Evolutionary conservation across 2,113 vertebrate genomes (phyloP), one percentile per base, ranked within the genome.

Genomic region (Tyto alba): DNA sequence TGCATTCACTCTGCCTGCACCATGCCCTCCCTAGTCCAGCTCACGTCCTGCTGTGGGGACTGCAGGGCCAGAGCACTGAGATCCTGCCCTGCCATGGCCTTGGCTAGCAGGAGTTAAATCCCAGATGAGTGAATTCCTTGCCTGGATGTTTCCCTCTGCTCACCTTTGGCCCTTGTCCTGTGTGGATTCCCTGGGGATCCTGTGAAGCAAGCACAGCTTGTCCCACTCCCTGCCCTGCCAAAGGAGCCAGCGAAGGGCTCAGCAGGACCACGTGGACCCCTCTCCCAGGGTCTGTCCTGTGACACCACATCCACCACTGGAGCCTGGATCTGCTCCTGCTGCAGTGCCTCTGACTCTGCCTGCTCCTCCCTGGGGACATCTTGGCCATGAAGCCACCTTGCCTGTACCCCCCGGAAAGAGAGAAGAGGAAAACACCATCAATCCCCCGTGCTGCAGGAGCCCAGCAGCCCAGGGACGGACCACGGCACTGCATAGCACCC

Each of bases 1-100:
- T 1, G 1, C 0, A 0, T 11, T 30, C 29, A 19, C 68, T 34
- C 34, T 41, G 40, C 26, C 26, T n/a, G 52, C 52, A 19, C 26
- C 10, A 4, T 13, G 50, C 21, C 18, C 10, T 16, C 8, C 29
- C 14, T 2, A 1, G 32, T 75, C 62, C 30, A 36, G 32, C 48
- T 60, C 48, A 64, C 0, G 6, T 85, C 45, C 50, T 93, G 86
- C 43, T 76, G 30, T 0, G 0, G 40, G 36, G 26, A 20, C 48
- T 88, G 47, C 30, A 77, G 64, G 4, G 10, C 40, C 2, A 2
- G 18, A 30, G 66, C 38, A 50, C 48, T 17, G 64, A 74, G 50
- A 40, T 88, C 13, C 63, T 72, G 75, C 23, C 18, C 13, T 1
- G 3, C 26, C 55, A 52, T 2, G 6, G 59, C 85, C 62, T 66